Base-by-base conservation (phyloP, 2,113 vertebrate species). In the Dinomys branickii region DNA sequence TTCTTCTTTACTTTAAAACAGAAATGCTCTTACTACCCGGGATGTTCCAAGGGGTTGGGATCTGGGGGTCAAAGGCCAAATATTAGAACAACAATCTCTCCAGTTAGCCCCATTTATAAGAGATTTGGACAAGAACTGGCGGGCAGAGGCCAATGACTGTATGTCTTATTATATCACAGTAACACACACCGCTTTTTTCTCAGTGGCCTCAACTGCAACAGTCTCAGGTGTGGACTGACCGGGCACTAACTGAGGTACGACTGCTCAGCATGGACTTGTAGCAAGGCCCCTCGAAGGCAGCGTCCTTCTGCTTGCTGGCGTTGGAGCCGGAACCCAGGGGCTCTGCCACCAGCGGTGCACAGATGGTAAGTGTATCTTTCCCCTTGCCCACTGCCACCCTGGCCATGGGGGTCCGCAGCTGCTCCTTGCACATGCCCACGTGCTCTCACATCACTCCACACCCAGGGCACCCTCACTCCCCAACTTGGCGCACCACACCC, bases 211-310 rank as follows among this genome's bases (percentile, higher is more conserved):
- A 6, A 50, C 41, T 73, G 1, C 10, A 1, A 33, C 1, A 47
- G 41, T 12, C 50, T 24, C 63, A 3, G 26, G n/a, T 24, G 30
- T 38, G 75, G 33, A 38, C 52, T 35, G 38, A 16, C 7, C n/a
- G 47, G 58, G 59, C 16, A 22, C 20, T 4, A 2, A 20, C 38
- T 2, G 67, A 35, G 28, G 7, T 8, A 6, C 3, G 41, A 41
- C 3, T 19, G 0, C 14, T 2, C 50, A 12, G 22, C 44, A 1
- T 10, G 1, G 7, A 20, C 16, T 38, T 8, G 12, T 9, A 38
- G 19, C 11, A 17, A 28, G 22, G 22, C 3, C 7, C 0, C 3
- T 35, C 10, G 38, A 1, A 26, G 67, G 38, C 65, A 10, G 35
- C 20, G 11, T 26, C 47, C n/a, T 52, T n/a, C 50, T 11, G n/a